Conservation (phyloP, 2,797 vertebrate genomes). For the Propithecus deckenii region DNA sequence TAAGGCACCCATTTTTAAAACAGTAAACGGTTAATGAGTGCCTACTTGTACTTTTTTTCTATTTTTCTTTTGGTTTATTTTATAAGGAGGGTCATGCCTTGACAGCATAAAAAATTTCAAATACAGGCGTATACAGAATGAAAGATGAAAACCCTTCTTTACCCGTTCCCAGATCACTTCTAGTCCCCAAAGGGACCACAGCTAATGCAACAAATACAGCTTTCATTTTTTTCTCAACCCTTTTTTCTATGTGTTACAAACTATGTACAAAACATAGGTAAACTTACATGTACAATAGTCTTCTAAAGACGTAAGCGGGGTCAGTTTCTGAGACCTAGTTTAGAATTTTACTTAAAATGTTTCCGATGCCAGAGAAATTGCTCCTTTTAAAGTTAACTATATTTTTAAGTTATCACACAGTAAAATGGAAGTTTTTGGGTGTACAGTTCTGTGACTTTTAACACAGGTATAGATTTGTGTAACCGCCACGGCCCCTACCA, state of each 20-base stretch:
- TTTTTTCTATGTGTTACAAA: background rate
- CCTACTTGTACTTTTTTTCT: background rate
- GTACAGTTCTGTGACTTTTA: background rate
- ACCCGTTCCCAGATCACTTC: background rate
- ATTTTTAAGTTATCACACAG: background rate
- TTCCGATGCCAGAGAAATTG: background rate
- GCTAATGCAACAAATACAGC: background rate
- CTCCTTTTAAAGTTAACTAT: background rate
- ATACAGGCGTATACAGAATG: background rate
- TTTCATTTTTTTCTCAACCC: background rate
- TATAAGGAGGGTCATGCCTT: background rate
- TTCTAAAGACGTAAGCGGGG: background rate
- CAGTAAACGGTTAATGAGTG: background rate
- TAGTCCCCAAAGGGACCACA: background rate
- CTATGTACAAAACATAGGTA: background rate
- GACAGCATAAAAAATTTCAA: background rate
- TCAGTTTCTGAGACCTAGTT: slow-evolving; percentile 9
- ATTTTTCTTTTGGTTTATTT: background rate
- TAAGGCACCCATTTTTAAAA: background rate
- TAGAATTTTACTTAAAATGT: background rate
- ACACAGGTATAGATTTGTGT: background rate
- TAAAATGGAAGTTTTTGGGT: background rate
- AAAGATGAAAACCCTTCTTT: background rate
- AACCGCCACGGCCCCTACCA: too few relatives aligned
- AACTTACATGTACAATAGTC: background rate